Base-by-base conservation (phyloP, 1,140 invertebrate genomes). In the Idris sp. region DNA sequence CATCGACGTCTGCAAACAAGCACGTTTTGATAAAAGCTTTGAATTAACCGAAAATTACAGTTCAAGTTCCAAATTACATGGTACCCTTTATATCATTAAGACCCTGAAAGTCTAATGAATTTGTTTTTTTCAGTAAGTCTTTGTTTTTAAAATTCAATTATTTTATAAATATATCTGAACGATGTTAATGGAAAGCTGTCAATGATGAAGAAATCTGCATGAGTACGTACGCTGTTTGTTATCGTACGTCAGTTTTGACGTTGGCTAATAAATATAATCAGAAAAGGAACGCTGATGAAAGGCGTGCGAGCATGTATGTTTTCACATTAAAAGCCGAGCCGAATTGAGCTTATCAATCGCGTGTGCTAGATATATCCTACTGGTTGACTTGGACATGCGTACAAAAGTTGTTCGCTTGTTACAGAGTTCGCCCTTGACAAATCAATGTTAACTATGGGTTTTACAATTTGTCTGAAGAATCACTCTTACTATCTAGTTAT, bases 291-390 rank as follows among this genome's bases (percentile, higher is more conserved):
- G 48, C 28, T 43, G 44, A 64, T 28, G 14, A 53, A 30, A 15
- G 38, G 2, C 28, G 41, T 41, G 35, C 30, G 30, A 49, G 54
- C 53, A 46, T 56, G n/a, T n/a, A 43, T 41, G 46, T 56, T 46
- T 44, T 54, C 49, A 40, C 49, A 43, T 44, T 25, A 16, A n/a
- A 51, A 51, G 19, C 35, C 51, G 31, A 48, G 54, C 10, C 48
- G 10, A 68, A 71, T 56, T 71, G 41, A 54, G 67, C 67, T 71
- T 71, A 71, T 71, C 67, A 71, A 35, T 71, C 48, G 67, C 48
- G 28, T 46, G 48, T 48, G 41, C 40, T 54, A 33, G 36, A 46
- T 71, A 71, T 71, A 61, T 46, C 19, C 18, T 22, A 22, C 15
- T 44, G 11, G 38, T 53, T 51, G 31, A 44, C 46, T 69, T 51